phyloP scores from a whole-genome alignment of 2,797 vertebrate genomes.

The Furcifer pardalis region DNA sequence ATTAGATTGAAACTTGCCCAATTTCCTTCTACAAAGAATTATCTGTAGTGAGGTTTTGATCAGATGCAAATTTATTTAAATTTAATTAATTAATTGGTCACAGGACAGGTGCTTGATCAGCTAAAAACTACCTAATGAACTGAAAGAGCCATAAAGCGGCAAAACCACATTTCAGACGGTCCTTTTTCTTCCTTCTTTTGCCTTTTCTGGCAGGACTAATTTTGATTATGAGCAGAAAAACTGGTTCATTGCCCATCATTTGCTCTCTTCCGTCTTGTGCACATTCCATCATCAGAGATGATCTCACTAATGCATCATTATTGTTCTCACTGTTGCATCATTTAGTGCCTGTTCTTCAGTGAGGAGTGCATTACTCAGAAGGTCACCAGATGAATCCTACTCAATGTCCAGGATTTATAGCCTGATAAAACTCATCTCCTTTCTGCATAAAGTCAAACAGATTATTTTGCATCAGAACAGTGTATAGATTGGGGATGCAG shows the following conservation, averaged over 20 bases:
- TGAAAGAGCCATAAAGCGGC: background rate
- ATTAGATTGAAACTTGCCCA: background rate
- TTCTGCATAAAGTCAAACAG: constrained; percentile 23
- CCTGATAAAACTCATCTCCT: background rate
- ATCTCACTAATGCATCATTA: constrained; percentile 30
- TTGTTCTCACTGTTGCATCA: constrained; percentile 27
- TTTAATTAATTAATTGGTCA: background rate
- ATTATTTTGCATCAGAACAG: background rate
- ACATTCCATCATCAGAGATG: constrained; percentile 19
- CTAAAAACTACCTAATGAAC: background rate
- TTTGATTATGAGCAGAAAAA: constrained; percentile 11
- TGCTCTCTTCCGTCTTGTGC: constrained; percentile 13
- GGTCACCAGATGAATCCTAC: constrained; percentile 12
- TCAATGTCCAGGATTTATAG: constrained; percentile 16
- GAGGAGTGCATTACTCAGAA: constrained; percentile 29
- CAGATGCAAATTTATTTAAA: background rate
- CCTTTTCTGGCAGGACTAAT: background rate
- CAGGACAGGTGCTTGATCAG: background rate
- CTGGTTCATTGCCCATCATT: constrained; percentile 22
- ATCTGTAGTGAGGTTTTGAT: background rate
- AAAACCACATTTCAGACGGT: background rate
- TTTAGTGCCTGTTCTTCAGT: constrained; percentile 30
- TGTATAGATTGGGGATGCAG: background rate
- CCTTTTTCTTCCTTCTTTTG: background rate
- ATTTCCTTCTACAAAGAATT: background rate